phyloP scores from a whole-genome alignment of 2,113 vertebrate species.

The Tiliqua scincoides region DNA sequence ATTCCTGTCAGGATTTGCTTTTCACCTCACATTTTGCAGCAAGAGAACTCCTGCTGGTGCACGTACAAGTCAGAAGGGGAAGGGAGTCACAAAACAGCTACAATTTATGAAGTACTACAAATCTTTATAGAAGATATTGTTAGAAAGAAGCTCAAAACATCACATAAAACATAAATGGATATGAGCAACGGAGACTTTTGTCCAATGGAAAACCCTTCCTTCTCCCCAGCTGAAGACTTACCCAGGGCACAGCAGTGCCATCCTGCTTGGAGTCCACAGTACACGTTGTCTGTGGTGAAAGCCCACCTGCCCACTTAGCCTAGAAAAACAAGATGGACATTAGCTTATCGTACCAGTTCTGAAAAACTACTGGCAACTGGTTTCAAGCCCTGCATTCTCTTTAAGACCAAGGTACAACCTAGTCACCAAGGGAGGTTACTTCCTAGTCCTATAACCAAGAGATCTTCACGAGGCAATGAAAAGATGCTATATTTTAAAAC shows the following conservation, averaged over 20 bases:
- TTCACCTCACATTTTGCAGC: neutral
- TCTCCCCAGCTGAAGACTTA: slow-evolving; percentile 33
- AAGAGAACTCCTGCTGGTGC: neutral
- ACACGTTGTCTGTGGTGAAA: slow-evolving; percentile 39
- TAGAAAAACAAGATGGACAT: slow-evolving; percentile 11
- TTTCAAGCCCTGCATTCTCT: neutral
- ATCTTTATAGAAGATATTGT: neutral
- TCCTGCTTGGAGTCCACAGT: slow-evolving; percentile 18
- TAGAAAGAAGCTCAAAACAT: neutral
- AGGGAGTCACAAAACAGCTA: neutral
- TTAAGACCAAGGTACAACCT: neutral
- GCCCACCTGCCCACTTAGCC: slow-evolving; percentile 9
- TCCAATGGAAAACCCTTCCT: neutral
- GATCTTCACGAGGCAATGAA: no score
- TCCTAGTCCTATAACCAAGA: neutral
- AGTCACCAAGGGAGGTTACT: neutral
- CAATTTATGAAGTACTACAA: neutral
- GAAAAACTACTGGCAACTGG: neutral
- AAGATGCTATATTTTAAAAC: neutral
- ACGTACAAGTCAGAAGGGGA: neutral
- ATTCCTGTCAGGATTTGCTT: neutral
- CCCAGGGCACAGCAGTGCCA: slow-evolving; percentile 50
- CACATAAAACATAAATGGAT: neutral
- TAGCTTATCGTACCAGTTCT: neutral
- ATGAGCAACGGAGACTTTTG: neutral